Evolutionary conservation across 2,113 vertebrate genomes (phyloP), one percentile per base, ranked within the genome.

Genomic region (Nerophis ophidion): DNA sequence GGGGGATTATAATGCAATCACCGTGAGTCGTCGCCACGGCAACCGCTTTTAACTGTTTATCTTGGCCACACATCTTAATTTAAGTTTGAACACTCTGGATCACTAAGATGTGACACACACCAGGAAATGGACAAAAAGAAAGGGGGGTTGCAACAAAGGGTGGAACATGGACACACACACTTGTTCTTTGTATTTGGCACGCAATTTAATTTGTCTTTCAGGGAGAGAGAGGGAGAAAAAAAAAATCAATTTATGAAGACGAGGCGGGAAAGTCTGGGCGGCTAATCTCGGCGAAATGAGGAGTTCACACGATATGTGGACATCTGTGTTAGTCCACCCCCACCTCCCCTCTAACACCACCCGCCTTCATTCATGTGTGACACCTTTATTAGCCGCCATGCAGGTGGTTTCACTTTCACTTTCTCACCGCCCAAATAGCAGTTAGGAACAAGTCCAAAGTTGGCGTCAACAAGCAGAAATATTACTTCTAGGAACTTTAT

Each of bases 1-100:
- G 91, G 91, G 90, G 94, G 96, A 98, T 99, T 99, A 99, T 98
- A 99, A 98, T 96, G 95, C 94, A 99, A 98, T 98, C 96, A 98
- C 92, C 91, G 93, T 95, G 94, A 98, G 94, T 92, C 91, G 96
- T 97, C 96, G 93, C 96, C 94, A 99, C 98, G 96, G 96, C 94
- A 98, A 99, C 96, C 91, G 93, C 91, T 95, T 95, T 96, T 97
- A 97, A 97, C 95, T 97, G 94, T 96, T 96, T 98, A 99, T 99
- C 96, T 96, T 17, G 93, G 92, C 94, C 91, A 90, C 94, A 93
- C 93, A 99, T 99, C 96, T 98, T 99, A 98, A 99, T 99, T 97
- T 98, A 97, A 97, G 93, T 99, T 96, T 94, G 96, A 98, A 96
- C 95, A 99, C 95, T 97, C 92, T 90, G 94, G 95, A 96, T 98